Conservation (phyloP, 2,113 vertebrate genomes). For the Bagarius yarrelli region DNA sequence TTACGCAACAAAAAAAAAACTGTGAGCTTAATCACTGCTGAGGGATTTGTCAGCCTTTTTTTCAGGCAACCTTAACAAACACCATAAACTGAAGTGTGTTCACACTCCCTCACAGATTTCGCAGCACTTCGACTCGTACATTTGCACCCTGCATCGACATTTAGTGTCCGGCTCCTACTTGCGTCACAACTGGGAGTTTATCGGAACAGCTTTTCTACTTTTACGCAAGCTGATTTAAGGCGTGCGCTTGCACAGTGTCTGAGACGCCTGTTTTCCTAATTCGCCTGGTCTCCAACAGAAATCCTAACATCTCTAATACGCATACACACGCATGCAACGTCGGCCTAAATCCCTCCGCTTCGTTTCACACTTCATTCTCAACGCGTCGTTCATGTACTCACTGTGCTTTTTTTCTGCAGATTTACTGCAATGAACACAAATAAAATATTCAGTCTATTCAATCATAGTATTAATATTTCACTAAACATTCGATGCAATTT, state of each 20-base stretch:
- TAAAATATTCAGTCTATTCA: not conserved
- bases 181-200: not conserved
- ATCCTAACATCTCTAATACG: not conserved
- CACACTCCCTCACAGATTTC: constrained; percentile 9
- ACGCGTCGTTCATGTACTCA: too few relatives aligned
- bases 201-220: not conserved
- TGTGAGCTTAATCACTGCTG: not conserved
- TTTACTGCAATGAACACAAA: not conserved
- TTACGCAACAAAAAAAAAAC: not conserved
- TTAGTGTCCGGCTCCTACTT: not conserved
- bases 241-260: not conserved
- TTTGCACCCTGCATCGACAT: not conserved
- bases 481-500: not conserved
- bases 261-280: not conserved
- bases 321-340: not conserved
- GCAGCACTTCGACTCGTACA: not conserved
- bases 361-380: not conserved
- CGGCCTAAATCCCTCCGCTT: not conserved
- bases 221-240: not conserved
- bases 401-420: not conserved
- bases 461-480: not conserved
- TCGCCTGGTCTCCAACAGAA: not conserved
- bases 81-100: not conserved
- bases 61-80: constrained; percentile 3
- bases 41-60: not conserved